Conservation (phyloP, 2,888 invertebrate genomes). For the Diplolepis rosae region DNA sequence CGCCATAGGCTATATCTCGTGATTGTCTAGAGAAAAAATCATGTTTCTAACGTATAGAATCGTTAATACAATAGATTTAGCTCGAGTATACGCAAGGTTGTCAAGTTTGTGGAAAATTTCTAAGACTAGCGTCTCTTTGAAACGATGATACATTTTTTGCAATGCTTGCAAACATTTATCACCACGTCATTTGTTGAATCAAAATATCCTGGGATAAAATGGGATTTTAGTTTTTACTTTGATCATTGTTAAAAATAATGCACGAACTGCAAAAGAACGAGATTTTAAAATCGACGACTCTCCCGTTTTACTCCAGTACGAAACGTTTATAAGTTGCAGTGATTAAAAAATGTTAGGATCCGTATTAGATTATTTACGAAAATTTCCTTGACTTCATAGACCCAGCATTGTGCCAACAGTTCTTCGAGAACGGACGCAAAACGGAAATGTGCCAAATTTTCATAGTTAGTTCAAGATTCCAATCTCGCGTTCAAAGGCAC, state of each 20-base stretch:
- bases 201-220: conserved; percentile 11
- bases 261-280: not conserved
- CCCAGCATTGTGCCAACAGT: conserved; percentile 51
- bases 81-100: conserved; percentile 37
- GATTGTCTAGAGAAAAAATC: conserved; percentile 62
- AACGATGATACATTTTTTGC: not conserved
- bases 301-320: conserved; percentile 8
- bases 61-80: conserved; percentile 58
- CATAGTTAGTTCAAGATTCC: conserved; percentile 49
- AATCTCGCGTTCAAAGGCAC: conserved; percentile 66
- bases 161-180: too few relatives aligned
- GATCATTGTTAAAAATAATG: conserved; percentile 25
- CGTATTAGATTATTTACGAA: conserved; percentile 5
- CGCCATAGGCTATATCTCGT: conserved; percentile 61
- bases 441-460: conserved; percentile 65
- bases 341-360: conserved; percentile 1
- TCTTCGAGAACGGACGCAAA: conserved; percentile 41
- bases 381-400: conserved; percentile 17
- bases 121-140: not conserved
- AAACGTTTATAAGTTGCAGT: conserved; percentile 8
- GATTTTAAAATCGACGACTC: not conserved
- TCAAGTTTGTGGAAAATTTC: conserved; percentile 17
- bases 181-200: conserved; percentile 12
- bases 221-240: not conserved
- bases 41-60: conserved; percentile 59